Evolutionary conservation across 2,888 invertebrate genomes (phyloP).

Genomic region (Epicampocera succincta): DNA sequence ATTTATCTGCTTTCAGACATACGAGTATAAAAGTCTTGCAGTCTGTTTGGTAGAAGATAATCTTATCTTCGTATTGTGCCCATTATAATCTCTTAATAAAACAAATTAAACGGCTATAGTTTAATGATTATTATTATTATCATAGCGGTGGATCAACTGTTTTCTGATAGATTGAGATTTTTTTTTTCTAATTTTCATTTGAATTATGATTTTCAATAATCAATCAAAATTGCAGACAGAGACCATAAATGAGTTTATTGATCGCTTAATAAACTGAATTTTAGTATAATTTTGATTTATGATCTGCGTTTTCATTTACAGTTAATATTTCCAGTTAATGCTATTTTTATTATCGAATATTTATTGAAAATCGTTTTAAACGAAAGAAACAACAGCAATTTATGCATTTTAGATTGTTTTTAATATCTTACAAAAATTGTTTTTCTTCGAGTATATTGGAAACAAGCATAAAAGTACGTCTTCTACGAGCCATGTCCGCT

Average conservation of each 20-base stretch:
- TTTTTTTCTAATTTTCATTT: conserved; percentile 26
- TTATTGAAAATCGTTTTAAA: no score
- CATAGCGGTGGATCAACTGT: conserved; percentile 42
- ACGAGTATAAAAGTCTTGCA: not conserved
- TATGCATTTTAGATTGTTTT: no score
- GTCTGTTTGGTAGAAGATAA: conserved; percentile 23
- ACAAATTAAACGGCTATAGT: conserved; percentile 56
- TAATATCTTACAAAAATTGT: no score
- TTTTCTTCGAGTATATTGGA: no score
- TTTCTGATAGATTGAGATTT: conserved; percentile 32
- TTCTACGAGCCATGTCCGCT: no score
- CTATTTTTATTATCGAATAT: no score
- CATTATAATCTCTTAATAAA: conserved; percentile 39
- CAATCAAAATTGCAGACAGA: conserved; percentile 53
- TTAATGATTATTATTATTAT: conserved; percentile 61
- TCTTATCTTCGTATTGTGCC: conserved; percentile 20
- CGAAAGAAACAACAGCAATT: no score
- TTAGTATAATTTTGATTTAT: conserved; percentile 48
- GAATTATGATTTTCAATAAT: conserved; percentile 65
- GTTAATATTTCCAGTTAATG: not conserved
- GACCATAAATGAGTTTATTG: conserved; percentile 17
- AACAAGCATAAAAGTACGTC: no score
- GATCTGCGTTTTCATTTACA: conserved; percentile 31
- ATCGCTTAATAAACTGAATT: conserved; percentile 54
- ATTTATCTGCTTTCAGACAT: not conserved